Base-by-base conservation (phyloP, 2,113 vertebrate species). In the Takifugu flavidus region DNA sequence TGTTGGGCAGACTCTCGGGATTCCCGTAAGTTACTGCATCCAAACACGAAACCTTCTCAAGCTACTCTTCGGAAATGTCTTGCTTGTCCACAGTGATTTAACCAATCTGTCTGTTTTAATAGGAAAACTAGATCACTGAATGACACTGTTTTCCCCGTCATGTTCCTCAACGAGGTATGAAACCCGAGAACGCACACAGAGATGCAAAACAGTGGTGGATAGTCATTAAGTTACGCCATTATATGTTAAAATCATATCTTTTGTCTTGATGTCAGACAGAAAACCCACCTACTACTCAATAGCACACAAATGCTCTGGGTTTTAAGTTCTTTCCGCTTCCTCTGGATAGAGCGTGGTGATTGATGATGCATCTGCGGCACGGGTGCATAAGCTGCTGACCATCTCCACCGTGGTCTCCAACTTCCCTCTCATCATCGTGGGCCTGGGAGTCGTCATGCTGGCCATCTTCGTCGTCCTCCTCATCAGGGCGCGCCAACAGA, bases 141-240 rank as follows among this genome's bases (percentile, higher is more conserved):
- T 8, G 55, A 75, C 0, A 91, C 79, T 1, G 20, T 92, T 27
- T 88, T 92, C 51, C 91, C 91, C 0, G 57, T 92, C 13, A 85
- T 91, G 84, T 92, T 90, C 55, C 13, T 92, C 25, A 92, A 92
- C 31, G 91, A 92, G 89, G 91, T 92, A 65, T 79, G 77, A 50
- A 43, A 53, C 34, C 10, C 5, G 15, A 2, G 45, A 47, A 45
- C 44, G 44, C 10, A 3, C 13, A 3, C 15, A 31, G 25, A 50
- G 15, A n/a, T 25, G 42, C 44, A 44, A 3, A 61, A 26, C 34
- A 45, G 46, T 14, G 53, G 42, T 15, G 27, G 2, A 31, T 46
- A n/a, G 14, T 25, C 27, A 2, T 13, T 5, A 1, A 45, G 4
- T 1, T 39, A 3, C 11, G 1, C 2, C 7, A 39, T 39, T 39